Conservation (phyloP, 2,888 invertebrate genomes). For the Diplolepis rosae region DNA sequence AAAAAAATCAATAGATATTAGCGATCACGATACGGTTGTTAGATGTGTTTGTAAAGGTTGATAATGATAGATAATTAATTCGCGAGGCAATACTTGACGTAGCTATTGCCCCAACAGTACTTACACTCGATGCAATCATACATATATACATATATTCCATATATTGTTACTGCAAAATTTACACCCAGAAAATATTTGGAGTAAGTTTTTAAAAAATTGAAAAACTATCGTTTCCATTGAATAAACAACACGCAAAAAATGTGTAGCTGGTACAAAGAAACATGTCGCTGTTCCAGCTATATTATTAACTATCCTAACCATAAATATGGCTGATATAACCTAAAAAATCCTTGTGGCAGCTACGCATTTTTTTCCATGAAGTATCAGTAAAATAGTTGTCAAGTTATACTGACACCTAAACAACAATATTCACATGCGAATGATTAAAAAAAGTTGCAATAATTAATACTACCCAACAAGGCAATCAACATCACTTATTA, state of each 20-base stretch:
- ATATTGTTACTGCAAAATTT: neutral
- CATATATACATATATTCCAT: no score
- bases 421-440: neutral
- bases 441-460: neutral
- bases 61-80: slow-evolving; percentile 2
- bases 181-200: neutral
- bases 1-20: neutral
- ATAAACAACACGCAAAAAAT: no score
- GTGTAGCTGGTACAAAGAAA: no score
- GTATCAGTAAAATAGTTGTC: no score
- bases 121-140: no score
- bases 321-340: no score
- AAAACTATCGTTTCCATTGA: no score
- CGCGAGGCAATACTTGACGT: neutral
- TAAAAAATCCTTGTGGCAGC: no score
- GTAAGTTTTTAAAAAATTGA: neutral
- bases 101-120: neutral
- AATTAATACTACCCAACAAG: neutral
- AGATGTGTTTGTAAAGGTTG: neutral
- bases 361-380: no score
- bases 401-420: neutral
- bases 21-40: neutral
- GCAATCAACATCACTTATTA: neutral
- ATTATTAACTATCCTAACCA: no score
- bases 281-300: no score